phyloP scores from a whole-genome alignment of 2,113 vertebrate species.

The Variabilichromis moorii region DNA sequence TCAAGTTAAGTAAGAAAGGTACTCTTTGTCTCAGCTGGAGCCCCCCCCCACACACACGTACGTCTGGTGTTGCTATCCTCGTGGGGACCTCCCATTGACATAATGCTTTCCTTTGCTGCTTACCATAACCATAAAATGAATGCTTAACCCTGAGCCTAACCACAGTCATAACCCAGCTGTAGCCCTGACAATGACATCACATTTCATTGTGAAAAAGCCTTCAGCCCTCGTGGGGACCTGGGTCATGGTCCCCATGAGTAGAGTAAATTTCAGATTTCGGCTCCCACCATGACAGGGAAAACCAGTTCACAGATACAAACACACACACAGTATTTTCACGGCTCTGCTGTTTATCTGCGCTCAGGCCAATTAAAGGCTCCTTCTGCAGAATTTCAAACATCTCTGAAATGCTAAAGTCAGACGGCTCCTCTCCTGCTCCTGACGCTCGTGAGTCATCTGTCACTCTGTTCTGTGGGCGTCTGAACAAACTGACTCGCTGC shows the following conservation, averaged over 20 bases:
- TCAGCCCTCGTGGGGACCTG: not conserved
- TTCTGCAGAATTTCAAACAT: not conserved
- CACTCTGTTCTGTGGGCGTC: slow-evolving; percentile 15
- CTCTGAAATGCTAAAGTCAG: not conserved
- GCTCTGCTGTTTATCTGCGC: not conserved
- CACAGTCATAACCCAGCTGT: not conserved
- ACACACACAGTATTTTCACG: not conserved
- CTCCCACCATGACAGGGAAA: not conserved
- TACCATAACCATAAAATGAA: not conserved
- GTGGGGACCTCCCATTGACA: not conserved
- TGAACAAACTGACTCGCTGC: slow-evolving; percentile 8
- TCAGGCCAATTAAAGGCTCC: not conserved
- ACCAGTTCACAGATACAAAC: not conserved
- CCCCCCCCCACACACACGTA: not conserved
- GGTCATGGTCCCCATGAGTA: not conserved
- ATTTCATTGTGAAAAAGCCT: not conserved
- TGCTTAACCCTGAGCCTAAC: not conserved
- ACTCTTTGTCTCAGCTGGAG: not conserved
- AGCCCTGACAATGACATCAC: not conserved
- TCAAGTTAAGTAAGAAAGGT: not conserved
- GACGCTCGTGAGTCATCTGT: slow-evolving; percentile 9
- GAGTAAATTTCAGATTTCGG: not conserved
- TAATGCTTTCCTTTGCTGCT: not conserved
- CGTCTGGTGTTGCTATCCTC: not conserved
- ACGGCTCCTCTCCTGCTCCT: not conserved